phyloP scores from a whole-genome alignment of 37 sponge, comb jelly and placozoan genomes.

The Oopsacas minuta region DNA sequence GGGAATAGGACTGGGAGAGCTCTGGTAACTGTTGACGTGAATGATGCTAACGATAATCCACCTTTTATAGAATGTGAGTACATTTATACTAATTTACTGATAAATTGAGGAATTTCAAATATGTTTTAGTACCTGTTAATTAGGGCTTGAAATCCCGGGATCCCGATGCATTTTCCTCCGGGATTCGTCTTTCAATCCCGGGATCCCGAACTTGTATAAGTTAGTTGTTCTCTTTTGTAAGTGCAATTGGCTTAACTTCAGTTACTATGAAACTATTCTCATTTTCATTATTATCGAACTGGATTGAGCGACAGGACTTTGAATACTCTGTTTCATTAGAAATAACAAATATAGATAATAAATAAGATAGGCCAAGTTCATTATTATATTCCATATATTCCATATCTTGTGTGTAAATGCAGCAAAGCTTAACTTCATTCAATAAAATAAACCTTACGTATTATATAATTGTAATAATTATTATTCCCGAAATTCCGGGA shows the following conservation, averaged over 20 bases:
- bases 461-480: not conserved
- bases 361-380: not conserved
- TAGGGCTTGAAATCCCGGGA: too few species aligned
- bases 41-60: slow-evolving; percentile 61
- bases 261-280: not conserved
- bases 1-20: slow-evolving; percentile 28
- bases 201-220: too few species aligned
- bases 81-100: too few species aligned
- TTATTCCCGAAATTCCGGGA: not conserved
- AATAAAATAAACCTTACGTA: not conserved
- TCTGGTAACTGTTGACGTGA: slow-evolving; percentile 30
- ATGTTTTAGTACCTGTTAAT: too few species aligned
- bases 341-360: not conserved
- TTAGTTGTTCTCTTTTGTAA: too few species aligned
- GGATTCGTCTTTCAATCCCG: too few species aligned
- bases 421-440: not conserved
- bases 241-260: not conserved
- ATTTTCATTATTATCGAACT: not conserved
- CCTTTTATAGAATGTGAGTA: slow-evolving; percentile 30
- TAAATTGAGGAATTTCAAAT: too few species aligned
- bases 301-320: not conserved
- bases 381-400: not conserved
- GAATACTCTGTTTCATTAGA: not conserved
- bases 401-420: not conserved
- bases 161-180: too few species aligned